Conservation (phyloP, 1,140 invertebrate genomes). For the Calycopis cecrops region DNA sequence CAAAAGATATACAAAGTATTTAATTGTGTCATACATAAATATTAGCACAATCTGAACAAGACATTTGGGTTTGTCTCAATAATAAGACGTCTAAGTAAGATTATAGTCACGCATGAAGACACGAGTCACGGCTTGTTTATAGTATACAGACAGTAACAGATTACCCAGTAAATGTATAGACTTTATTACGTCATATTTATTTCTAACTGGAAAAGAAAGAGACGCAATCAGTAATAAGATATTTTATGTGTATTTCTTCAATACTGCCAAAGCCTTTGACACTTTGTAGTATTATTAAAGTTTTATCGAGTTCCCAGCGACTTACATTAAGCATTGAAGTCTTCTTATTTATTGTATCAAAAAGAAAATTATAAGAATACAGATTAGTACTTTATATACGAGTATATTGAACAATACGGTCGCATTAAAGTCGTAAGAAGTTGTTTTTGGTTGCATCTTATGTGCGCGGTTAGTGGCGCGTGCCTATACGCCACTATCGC, state of each 20-base stretch:
- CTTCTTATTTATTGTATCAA: neutral
- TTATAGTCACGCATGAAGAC: too few species aligned
- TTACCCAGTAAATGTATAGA: neutral
- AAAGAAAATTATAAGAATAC: constrained; percentile 2
- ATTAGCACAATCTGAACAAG: too few species aligned
- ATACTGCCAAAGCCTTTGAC: constrained; percentile 7
- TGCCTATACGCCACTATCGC: constrained; percentile 33
- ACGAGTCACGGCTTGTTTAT: too few species aligned
- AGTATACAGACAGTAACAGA: too few species aligned
- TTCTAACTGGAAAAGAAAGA: neutral
- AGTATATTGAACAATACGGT: neutral
- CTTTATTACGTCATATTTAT: neutral
- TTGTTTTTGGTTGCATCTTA: constrained; percentile 33
- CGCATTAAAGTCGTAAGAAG: constrained; percentile 4
- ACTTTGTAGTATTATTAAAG: neutral
- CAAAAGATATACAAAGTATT: too few species aligned
- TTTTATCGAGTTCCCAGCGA: constrained; percentile 4
- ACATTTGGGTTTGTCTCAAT: too few species aligned
- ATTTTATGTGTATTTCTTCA: constrained; percentile 3
- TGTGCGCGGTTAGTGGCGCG: constrained; percentile 31
- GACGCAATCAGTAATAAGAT: constrained; percentile 2
- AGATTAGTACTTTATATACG: neutral
- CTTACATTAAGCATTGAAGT: constrained; percentile 7
- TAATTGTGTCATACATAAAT: too few species aligned
- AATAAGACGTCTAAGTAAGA: too few species aligned